Evolutionary conservation across 30 jellyfish, hydroid and myxozoan species (phyloP).

Genomic region (Aurelia aurita complex sp. Pacific): DNA sequence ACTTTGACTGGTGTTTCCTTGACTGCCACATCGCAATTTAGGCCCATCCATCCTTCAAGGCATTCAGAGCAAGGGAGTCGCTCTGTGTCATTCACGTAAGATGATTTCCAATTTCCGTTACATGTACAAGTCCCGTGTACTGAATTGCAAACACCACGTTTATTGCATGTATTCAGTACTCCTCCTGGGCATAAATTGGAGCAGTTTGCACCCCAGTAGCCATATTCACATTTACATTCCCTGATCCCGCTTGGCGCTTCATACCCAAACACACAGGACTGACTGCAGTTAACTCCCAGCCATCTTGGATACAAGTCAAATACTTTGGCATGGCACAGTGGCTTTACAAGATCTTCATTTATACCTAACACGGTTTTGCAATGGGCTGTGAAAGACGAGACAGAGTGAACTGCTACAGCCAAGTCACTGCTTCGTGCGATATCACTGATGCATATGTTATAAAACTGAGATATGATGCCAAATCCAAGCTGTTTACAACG

Average conservation of each 20-base stretch:
- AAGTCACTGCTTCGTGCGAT: conserved; percentile 23
- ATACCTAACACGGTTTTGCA: conserved; percentile 11
- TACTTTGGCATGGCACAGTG: conserved; percentile 7
- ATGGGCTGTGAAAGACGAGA: conserved; percentile 35
- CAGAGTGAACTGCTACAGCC: conserved; percentile 11
- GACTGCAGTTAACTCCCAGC: conserved; percentile 28
- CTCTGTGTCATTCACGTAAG: conserved; percentile 32
- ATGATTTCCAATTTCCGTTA: conserved; percentile 29
- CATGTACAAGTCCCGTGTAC: conserved; percentile 49
- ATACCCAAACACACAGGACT: conserved; percentile 37
- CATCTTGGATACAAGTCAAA: conserved; percentile 6
- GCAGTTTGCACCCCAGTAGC: conserved; percentile 66
- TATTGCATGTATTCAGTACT: conserved; percentile 47
- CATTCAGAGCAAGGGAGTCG: conserved; percentile 60
- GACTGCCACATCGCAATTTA: conserved; percentile 40
- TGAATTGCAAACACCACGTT: conserved; percentile 30
- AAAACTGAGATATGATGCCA: conserved; percentile 27
- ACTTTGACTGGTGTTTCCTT: background rate
- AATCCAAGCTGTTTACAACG: conserved; percentile 33
- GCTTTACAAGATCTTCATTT: background rate
- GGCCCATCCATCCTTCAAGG: conserved; percentile 62
- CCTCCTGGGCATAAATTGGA: conserved; percentile 64
- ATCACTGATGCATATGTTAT: conserved; percentile 27
- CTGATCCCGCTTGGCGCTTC: background rate
- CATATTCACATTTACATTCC: conserved; percentile 51